Base-by-base conservation (phyloP, 2,888 invertebrate genomes). In the Heliconius aoede region DNA sequence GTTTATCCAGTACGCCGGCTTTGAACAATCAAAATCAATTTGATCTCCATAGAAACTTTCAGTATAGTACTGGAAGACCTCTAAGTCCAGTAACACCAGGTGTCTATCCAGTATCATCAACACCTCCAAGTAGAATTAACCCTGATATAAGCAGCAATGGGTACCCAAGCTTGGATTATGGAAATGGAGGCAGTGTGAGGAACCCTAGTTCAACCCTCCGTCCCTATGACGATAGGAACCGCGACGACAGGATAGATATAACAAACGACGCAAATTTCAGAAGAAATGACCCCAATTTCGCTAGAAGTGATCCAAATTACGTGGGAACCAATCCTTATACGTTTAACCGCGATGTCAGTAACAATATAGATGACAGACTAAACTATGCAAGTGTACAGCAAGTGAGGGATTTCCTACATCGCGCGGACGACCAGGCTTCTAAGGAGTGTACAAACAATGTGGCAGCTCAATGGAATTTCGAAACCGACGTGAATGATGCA, bases 391-490 rank as follows among this genome's bases (percentile, higher is more conserved):
- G 89, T 84, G 76, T 93, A 81, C 92, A 93, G 81, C 95, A 95
- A 83, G 85, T 95, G 1, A 91, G 95, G 79, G 95, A 95, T 79
- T 94, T 97, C 62, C 87, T 98, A 80, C 95, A 96, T 64, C 96
- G 96, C 78, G 95, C 97, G 36, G 98, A 98, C 86, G 95, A 96
- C 46, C 96, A 97, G 84, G 96, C 97, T 15, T 96, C 97, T 0
- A 96, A 97, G 86, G 97, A 97, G 88, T 98, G 98, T 85, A 97
- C 97, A 0, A 96, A 96, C 72, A 98, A 98, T 88, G 98, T 98
- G n/a, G 97, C 96, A 0, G 97, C 97, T 1, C 98, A 98, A 86
- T 98, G 98, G 98, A 96, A 97, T 87, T 98, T 97, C 85, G 98
- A 98, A 90, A 98, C 98, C 7, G 97, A 98, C 86, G 97, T 98